These are phyloP conservation scores for Lepetodrilus schrolli DNA, from an alignment of 2,888 invertebrate species.

Conservation along the genomic window DNA sequence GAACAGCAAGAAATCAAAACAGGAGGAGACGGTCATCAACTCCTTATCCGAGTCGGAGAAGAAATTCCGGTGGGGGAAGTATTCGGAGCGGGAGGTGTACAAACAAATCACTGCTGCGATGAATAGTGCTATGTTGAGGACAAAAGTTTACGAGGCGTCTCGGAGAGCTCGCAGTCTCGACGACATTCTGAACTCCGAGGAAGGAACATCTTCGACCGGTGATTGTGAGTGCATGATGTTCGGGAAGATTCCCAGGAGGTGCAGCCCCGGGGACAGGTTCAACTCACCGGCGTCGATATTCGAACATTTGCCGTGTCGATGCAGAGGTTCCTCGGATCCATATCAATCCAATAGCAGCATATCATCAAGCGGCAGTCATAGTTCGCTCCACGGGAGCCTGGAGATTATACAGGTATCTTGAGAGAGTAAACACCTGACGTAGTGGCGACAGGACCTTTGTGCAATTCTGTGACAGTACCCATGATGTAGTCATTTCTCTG, in stretches of 20 bases:
- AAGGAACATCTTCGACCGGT: constrained; percentile 49
- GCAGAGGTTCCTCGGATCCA: constrained; percentile 63
- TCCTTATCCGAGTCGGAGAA: constrained; percentile 56
- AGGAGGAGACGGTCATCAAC: not conserved
- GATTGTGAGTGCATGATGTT: constrained; percentile 54
- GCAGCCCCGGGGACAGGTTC: constrained; percentile 54
- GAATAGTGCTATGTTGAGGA: constrained; percentile 68
- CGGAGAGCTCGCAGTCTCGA: constrained; percentile 74
- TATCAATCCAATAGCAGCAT: constrained; percentile 73
- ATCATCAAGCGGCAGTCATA: constrained; percentile 73
- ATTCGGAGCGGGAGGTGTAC: constrained; percentile 66
- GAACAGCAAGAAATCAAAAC: constrained; percentile 61
- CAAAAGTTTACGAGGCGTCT: constrained; percentile 60
- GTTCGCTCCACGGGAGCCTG: constrained; percentile 70
- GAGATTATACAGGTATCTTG: constrained; percentile 74
- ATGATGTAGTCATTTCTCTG: no score
- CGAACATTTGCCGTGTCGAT: constrained; percentile 58
- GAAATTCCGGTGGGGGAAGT: constrained; percentile 55
- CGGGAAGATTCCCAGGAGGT: constrained; percentile 53
- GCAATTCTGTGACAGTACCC: not conserved
- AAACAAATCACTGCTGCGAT: constrained; percentile 68
- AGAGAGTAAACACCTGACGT: not conserved
- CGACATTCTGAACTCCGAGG: constrained; percentile 69
- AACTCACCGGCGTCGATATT: constrained; percentile 53
- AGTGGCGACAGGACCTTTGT: not conserved